Percentiles rank a stretch among this genome's conserved stretches.
Evolutionary conservation across 2,888 invertebrate species (phyloP).

Genomic region (Pogonocherus hispidulus): DNA sequence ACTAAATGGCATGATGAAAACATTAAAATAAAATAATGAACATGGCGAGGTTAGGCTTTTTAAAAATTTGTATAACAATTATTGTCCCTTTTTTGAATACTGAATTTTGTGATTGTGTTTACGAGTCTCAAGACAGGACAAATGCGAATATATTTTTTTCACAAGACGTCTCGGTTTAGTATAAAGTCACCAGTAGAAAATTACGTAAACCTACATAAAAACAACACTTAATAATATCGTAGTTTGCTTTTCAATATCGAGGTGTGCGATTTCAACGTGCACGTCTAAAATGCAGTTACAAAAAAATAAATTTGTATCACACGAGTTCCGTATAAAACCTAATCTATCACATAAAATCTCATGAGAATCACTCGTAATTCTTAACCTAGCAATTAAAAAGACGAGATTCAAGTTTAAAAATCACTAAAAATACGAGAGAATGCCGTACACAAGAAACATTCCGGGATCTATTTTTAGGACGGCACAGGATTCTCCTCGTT

Average conservation of each 20-base stretch:
- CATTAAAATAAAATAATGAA: too few relatives aligned
- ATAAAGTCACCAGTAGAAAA: neutral
- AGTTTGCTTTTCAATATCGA: neutral
- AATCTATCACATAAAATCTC: constrained; percentile 31
- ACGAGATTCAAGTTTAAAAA: constrained; percentile 30
- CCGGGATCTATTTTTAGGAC: constrained; percentile 19
- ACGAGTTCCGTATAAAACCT: constrained; percentile 16
- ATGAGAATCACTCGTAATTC: constrained; percentile 15
- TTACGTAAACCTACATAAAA: neutral
- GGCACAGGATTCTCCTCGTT: neutral
- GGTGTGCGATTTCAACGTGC: neutral
- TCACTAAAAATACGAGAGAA: constrained; percentile 19
- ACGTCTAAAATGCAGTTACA: neutral
- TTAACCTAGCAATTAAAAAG: constrained; percentile 18
- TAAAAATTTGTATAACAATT: neutral
- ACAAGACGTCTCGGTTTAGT: neutral
- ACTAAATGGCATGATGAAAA: too few relatives aligned
- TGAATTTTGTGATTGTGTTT: neutral
- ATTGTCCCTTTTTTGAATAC: neutral
- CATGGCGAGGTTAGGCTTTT: neutral
- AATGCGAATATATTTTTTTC: neutral
- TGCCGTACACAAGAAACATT: constrained; percentile 20
- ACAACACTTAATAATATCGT: neutral
- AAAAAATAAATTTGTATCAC: neutral
- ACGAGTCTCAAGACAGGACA: neutral